Percentiles rank a stretch among this genome's conserved stretches.
Evolutionary conservation across 2,113 vertebrate genomes (phyloP).

Genomic region (Crotalus viridis): DNA sequence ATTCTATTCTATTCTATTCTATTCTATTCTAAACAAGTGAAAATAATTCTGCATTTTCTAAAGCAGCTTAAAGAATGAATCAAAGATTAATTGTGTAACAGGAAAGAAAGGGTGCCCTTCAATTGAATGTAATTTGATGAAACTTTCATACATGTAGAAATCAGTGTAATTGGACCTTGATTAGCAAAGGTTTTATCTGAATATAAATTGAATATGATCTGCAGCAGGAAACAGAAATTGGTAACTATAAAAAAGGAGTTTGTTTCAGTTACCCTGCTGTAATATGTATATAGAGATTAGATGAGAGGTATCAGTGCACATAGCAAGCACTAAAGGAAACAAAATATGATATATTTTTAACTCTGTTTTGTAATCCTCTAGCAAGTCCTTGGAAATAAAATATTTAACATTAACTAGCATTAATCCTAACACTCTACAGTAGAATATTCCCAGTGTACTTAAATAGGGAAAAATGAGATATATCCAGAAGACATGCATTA

Average conservation of each 20-base stretch:
- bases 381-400: not conserved
- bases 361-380: not conserved
- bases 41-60: not conserved
- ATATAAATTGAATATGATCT: slow-evolving; percentile 8
- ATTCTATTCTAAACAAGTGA: not conserved
- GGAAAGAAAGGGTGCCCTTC: not conserved
- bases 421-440: no score
- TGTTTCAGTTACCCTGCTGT: not conserved
- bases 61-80: slow-evolving; percentile 22
- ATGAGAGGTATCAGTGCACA: not conserved
- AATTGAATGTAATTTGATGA: slow-evolving; percentile 7
- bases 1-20: no score
- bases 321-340: not conserved
- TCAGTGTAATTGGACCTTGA: not conserved
- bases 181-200: slow-evolving; percentile 3
- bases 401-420: not conserved
- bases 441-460: not conserved
- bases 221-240: not conserved
- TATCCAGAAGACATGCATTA: not conserved
- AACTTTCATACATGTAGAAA: not conserved
- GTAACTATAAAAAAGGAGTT: not conserved
- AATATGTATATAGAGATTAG: rapidly evolving
- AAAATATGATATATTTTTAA: not conserved
- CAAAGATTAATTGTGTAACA: slow-evolving; percentile 2
- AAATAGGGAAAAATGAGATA: not conserved